Evolutionary conservation across 2,888 invertebrate species (phyloP).

Genomic region (Drosophila testacea): DNA sequence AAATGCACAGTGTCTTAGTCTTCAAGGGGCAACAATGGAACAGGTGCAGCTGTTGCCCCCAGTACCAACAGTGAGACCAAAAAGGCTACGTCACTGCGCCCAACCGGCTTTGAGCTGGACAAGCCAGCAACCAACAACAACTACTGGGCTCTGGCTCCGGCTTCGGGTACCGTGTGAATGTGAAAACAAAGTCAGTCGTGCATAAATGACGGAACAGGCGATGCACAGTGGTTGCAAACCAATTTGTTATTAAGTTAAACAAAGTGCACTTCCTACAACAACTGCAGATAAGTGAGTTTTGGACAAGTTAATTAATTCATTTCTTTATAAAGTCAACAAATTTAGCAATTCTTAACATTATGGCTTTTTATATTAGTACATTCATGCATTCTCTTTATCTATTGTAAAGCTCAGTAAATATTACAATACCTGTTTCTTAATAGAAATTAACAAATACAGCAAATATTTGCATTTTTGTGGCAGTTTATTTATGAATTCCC

Average conservation of each 20-base stretch:
- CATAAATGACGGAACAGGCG: conserved; percentile 77
- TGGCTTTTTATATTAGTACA: too few relatives aligned
- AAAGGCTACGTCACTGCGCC: conserved; percentile 68
- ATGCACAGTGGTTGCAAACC: conserved; percentile 59
- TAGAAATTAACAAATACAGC: too few relatives aligned
- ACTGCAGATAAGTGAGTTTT: neutral
- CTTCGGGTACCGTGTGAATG: conserved; percentile 79
- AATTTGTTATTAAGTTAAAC: neutral
- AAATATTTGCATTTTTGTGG: neutral
- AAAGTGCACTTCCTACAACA: conserved; percentile 14
- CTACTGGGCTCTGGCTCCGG: conserved; percentile 65
- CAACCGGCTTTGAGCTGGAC: conserved; percentile 62
- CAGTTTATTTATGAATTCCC: neutral
- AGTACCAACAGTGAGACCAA: conserved; percentile 14
- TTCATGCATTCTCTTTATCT: too few relatives aligned
- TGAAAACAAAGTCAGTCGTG: conserved; percentile 81
- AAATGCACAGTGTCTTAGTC: conserved; percentile 76
- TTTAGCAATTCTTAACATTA: neutral
- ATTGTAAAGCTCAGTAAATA: too few relatives aligned
- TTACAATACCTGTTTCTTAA: too few relatives aligned
- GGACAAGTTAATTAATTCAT: neutral
- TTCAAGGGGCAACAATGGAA: conserved; percentile 55
- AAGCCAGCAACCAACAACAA: conserved; percentile 57
- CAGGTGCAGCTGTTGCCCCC: conserved; percentile 68
- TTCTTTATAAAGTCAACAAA: neutral